These are phyloP conservation scores for Zaprionus lineosus DNA, from an alignment of 2,888 invertebrate species.

Conservation along the genomic window DNA sequence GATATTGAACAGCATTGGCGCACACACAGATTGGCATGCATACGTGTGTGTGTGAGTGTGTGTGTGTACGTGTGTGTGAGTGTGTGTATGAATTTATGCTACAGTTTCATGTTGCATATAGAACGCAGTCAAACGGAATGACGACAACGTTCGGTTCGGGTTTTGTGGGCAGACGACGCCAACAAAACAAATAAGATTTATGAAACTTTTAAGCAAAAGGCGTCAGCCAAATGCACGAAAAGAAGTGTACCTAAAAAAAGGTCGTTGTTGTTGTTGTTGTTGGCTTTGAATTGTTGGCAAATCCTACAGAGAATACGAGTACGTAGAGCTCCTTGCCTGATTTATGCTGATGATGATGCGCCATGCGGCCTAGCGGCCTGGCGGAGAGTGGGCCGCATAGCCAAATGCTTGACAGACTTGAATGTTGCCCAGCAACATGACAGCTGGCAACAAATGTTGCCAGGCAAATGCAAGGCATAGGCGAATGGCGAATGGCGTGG, in stretches of 20 bases:
- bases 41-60: not conserved
- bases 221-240: conserved; percentile 50
- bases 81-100: conserved; percentile 29
- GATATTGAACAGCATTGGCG: conserved; percentile 71
- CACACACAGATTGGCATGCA: conserved; percentile 13
- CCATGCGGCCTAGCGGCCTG: conserved; percentile 2
- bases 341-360: conserved; percentile 73
- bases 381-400: conserved; percentile 21
- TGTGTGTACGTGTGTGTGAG: conserved; percentile 3
- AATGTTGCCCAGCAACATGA: conserved; percentile 35
- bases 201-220: conserved; percentile 78
- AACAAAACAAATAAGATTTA: conserved; percentile 74
- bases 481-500: conserved; percentile 22
- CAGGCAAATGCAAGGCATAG: conserved; percentile 5
- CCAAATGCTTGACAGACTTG: conserved; percentile 13
- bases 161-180: conserved; percentile 69
- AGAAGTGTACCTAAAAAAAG: conserved; percentile 31
- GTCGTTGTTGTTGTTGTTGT: conserved; percentile 34
- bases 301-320: conserved; percentile 46
- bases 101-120: conserved; percentile 63
- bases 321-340: conserved; percentile 51
- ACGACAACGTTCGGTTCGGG: conserved; percentile 48
- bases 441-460: conserved; percentile 42
- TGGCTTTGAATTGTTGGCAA: conserved; percentile 42
- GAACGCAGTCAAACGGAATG: conserved; percentile 78